A percentile compares a stretch with the other conserved stretches of the same genome.
Evolutionary conservation across 2,888 invertebrate genomes (phyloP).

Genomic region (Catocala sponsa): DNA sequence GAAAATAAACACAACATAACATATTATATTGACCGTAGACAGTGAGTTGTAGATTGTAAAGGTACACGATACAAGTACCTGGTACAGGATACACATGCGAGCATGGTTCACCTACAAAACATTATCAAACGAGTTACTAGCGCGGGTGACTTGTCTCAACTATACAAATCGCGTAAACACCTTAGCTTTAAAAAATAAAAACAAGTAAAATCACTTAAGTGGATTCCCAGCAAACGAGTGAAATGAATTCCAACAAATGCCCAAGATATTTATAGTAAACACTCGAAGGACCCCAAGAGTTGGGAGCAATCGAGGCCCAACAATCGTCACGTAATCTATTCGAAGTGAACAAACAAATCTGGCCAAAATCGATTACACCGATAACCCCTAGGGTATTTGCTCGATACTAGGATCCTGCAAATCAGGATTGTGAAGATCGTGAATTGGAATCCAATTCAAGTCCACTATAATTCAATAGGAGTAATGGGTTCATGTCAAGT

Average conservation of each 20-base stretch:
- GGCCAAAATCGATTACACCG: slow-evolving; percentile 61
- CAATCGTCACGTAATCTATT: slow-evolving; percentile 69
- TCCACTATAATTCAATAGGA: slow-evolving; percentile 46
- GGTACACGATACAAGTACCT: too few relatives aligned
- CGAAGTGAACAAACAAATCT: slow-evolving; percentile 69
- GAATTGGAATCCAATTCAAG: slow-evolving; percentile 45
- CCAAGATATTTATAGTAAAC: slow-evolving; percentile 24
- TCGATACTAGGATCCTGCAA: slow-evolving; percentile 35
- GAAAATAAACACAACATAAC: too few relatives aligned
- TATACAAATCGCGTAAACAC: not conserved
- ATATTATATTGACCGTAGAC: too few relatives aligned
- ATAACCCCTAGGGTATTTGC: slow-evolving; percentile 56
- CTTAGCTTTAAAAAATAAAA: too few relatives aligned
- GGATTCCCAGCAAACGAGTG: slow-evolving; percentile 1
- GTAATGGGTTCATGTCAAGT: slow-evolving; percentile 41
- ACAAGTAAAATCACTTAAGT: not conserved
- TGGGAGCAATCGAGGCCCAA: slow-evolving; percentile 37
- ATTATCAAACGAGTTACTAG: too few relatives aligned
- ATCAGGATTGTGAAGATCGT: slow-evolving; percentile 29
- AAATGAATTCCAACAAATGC: slow-evolving; percentile 27
- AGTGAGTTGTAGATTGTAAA: too few relatives aligned
- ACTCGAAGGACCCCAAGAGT: slow-evolving; percentile 33
- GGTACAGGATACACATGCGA: too few relatives aligned
- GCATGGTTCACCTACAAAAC: too few relatives aligned
- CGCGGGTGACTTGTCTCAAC: too few relatives aligned